Evolutionary conservation across 2,888 invertebrate species (phyloP).

Genomic region (Syrista parreyssii): DNA sequence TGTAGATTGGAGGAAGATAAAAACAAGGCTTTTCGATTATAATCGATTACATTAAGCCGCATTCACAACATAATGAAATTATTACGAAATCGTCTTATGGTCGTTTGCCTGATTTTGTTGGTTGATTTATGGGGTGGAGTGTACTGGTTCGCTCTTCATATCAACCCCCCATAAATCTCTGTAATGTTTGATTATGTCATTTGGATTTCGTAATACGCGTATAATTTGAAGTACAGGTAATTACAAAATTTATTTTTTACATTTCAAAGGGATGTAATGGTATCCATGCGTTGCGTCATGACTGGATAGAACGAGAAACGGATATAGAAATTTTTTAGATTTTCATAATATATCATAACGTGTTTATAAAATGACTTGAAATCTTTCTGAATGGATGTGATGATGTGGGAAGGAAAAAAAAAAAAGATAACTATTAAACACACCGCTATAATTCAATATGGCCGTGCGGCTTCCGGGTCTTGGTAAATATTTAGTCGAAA

Average conservation of each 20-base stretch:
- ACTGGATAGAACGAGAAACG: background rate
- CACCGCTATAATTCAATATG: background rate
- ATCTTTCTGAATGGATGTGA: background rate
- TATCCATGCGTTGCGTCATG: background rate
- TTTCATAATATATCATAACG: background rate
- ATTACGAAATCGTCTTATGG: background rate
- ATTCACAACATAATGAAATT: background rate
- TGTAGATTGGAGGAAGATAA: background rate
- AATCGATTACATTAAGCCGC: background rate
- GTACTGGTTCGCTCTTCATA: no score
- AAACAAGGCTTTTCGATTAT: background rate
- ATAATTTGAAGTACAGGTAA: no score
- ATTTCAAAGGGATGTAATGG: background rate
- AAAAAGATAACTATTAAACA: background rate
- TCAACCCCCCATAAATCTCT: no score
- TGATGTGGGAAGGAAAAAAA: background rate
- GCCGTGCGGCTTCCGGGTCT: background rate
- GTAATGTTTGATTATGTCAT: background rate
- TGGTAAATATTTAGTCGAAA: slow-evolving; percentile 1
- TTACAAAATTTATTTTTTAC: background rate
- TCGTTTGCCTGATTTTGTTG: background rate
- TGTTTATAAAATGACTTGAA: background rate
- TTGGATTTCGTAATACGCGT: background rate
- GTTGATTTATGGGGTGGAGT: background rate
- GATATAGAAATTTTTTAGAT: background rate